Conservation (phyloP, 2,888 invertebrate genomes). For the Sipha maydis region DNA sequence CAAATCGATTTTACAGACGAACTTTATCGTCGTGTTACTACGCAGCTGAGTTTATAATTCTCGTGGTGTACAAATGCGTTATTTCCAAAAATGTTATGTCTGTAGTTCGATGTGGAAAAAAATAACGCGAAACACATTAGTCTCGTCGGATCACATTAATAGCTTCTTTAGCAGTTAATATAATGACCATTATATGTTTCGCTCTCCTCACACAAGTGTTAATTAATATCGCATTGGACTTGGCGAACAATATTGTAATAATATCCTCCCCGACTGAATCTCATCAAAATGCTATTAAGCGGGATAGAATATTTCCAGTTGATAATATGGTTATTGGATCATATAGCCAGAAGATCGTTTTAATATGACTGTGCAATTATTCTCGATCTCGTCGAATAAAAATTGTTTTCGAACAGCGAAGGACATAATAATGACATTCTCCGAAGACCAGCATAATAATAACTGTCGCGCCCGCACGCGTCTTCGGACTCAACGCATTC, state of each 20-base stretch:
- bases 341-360: not conserved
- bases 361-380: not conserved
- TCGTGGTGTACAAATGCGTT: no score
- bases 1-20: no score
- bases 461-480: no score
- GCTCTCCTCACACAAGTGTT: slow-evolving; percentile 1
- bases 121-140: no score
- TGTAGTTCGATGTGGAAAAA: no score
- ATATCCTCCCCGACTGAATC: not conserved
- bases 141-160: not conserved
- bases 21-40: no score
- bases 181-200: slow-evolving; percentile 21
- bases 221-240: slow-evolving; percentile 25
- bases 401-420: no score
- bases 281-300: slow-evolving; percentile 37
- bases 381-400: not conserved
- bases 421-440: no score
- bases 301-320: slow-evolving; percentile 7
- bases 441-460: no score
- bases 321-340: not conserved
- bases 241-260: not conserved
- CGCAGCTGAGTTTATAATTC: no score
- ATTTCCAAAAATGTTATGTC: no score
- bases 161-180: not conserved
- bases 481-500: no score